Base-by-base conservation (phyloP, 1,140 invertebrate species). In the Temnothorax longispinosus region DNA sequence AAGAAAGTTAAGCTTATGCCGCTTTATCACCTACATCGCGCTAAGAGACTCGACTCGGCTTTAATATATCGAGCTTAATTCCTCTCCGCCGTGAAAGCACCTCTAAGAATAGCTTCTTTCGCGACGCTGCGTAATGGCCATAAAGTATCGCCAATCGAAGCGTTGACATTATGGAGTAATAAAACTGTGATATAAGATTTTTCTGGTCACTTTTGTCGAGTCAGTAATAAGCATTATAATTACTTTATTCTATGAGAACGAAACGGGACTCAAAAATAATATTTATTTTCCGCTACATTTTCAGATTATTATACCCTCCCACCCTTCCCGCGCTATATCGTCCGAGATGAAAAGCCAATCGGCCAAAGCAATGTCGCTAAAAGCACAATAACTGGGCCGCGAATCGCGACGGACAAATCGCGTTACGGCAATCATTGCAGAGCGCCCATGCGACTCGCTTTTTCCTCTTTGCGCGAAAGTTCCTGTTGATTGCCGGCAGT, bases 1-100 rank as follows among this genome's bases (percentile, higher is more conserved):
- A 90, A 89, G 88, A 87, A 89, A 90, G 88, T 89, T 90, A 78
- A 89, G 88, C 88, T 89, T 50, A 87, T 78, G 64, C 72, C 85
- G 52, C 77, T 90, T 90, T 90, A 90, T 90, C 89, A 81, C 76
- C 88, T 56, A 67, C 65, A 84, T 84, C 58, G 52, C 62, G 58
- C 71, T 84, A 89, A 89, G 74, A 58, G 60, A 76, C 58, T 60
- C 52, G 69, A 86, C 54, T 81, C 60, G 11, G 18, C 75, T 41
- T 90, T 87, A 65, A 90, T 89, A 87, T 87, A 87, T 4, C 44
- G 35, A 87, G 72, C 88, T 90, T 87, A 90, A 90, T 90, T 87
- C 72, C 54, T 87, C 56, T 50, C 15, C n/a, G 64, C 35, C 18
- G 38, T 60, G 38, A 81, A 56, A 44, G 74, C 13, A 50, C 44